Evolutionary conservation across 2,113 vertebrate species (phyloP), one percentile per base, ranked within the genome.

Genomic region (Sorex fumeus): DNA sequence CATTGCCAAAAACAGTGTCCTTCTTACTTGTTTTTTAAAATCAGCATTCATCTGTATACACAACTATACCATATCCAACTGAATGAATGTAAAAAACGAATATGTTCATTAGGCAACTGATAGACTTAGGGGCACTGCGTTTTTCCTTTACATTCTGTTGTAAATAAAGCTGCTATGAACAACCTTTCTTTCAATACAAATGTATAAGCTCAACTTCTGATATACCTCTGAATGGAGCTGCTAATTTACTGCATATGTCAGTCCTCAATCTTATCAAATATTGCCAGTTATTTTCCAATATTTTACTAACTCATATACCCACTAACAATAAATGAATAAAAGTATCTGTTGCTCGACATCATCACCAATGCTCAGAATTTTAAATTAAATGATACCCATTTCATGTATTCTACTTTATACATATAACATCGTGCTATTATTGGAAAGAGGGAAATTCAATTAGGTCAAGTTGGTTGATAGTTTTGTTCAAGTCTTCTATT

Each of bases 81-180:
- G 18, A 83, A 83, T 70, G 4, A 88, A 85, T 80, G 5, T 72
- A 86, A 88, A 81, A 83, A 92, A 91, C 23, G 79, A n/a, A 83
- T 8, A 0, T 80, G 91, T 75, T 87, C 40, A 77, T 21, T 79
- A 80, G 93, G 50, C 34, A 80, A 70, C 0, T 64, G 62, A 83
- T 40, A 13, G 67, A 67, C 18, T 53, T 53, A 19, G 53, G 2
- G 19, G 18, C 23, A 60, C 18, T 66, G 45, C 62, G 50, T 70
- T 69, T 50, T 13, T 25, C 8, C 70, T 32, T 70, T 60, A 84
- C 66, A 45, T 76, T 86, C 69, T 90, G 78, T 81, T 87, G 79
- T 53, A 94, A 90, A 91, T 34, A 91, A 93, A 84, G 43, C 21
- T 82, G 64, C 13, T 80, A 81, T 4, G 15, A 43, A 81, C 30